Evolutionary conservation across 1,140 invertebrate genomes (phyloP).

Genomic region (Lanistes nyassanus): DNA sequence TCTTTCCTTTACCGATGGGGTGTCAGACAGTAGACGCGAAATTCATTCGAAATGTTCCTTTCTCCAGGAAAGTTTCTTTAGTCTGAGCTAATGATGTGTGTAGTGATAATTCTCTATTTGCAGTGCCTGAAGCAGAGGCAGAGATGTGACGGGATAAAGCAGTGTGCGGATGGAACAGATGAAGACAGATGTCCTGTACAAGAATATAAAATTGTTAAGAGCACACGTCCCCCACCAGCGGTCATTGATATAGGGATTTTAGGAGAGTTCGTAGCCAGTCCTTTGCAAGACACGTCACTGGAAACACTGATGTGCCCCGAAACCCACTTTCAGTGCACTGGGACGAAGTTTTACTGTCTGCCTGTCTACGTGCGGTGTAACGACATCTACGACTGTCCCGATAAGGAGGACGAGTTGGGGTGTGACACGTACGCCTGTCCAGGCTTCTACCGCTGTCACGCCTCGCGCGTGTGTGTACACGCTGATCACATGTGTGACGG

Average conservation of each 20-base stretch:
- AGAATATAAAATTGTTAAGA: not conserved
- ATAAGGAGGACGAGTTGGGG: constrained; percentile 15
- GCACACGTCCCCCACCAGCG: not conserved
- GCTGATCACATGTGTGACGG: constrained; percentile 25
- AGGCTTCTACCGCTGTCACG: constrained; percentile 21
- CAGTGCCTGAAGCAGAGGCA: too few relatives aligned
- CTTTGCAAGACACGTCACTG: not conserved
- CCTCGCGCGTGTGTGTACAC: constrained; percentile 12
- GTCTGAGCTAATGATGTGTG: too few relatives aligned
- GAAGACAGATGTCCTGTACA: not conserved
- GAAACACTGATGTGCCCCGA: not conserved
- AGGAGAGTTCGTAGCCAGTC: too few relatives aligned
- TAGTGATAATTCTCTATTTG: too few relatives aligned
- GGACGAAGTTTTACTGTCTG: not conserved
- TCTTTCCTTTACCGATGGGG: too few relatives aligned
- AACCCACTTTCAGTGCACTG: constrained; percentile 2
- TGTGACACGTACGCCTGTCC: constrained; percentile 18
- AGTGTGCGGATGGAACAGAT: not conserved
- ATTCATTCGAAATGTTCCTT: too few relatives aligned
- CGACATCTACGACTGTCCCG: constrained; percentile 13
- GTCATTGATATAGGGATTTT: not conserved
- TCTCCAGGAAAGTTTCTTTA: too few relatives aligned
- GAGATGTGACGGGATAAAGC: not conserved
- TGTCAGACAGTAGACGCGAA: too few relatives aligned
- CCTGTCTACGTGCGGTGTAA: constrained; percentile 19